Evolutionary conservation across 1,140 invertebrate species (phyloP).

Genomic region (Brachionus paranguensis): DNA sequence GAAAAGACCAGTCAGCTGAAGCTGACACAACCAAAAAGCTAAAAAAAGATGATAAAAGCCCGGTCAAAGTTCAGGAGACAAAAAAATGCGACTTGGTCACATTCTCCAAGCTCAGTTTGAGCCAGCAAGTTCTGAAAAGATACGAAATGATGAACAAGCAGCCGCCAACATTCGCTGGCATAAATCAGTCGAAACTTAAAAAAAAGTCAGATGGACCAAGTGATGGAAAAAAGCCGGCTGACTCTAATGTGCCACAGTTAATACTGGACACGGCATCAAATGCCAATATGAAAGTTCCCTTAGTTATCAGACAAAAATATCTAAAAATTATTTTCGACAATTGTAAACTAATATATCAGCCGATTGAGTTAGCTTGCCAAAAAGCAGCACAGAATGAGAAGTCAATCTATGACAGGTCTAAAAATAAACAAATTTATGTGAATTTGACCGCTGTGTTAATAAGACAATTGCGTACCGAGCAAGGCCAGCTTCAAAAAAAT

Average conservation of each 20-base stretch:
- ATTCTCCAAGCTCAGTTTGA: neutral
- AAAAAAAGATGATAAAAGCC: neutral
- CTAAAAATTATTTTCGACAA: constrained; percentile 29
- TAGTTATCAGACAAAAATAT: neutral
- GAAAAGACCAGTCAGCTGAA: neutral
- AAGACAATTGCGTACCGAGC: neutral
- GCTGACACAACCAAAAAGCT: neutral
- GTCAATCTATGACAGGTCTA: constrained; percentile 30
- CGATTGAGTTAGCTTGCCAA: constrained; percentile 16
- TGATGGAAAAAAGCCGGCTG: neutral
- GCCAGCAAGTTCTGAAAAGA: constrained; percentile 21
- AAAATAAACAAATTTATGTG: constrained; percentile 23
- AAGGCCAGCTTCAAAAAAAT: neutral
- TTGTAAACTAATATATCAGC: neutral
- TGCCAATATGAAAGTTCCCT: neutral
- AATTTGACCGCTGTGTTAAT: constrained; percentile 21
- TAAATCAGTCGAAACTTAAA: constrained; percentile 2
- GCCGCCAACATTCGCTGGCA: neutral
- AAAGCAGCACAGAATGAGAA: constrained; percentile 32
- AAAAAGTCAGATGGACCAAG: constrained; percentile 9
- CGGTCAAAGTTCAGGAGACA: neutral
- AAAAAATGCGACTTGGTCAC: constrained; percentile 6
- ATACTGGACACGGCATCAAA: neutral
- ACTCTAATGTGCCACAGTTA: neutral
- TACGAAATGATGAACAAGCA: constrained; percentile 27